phyloP scores from a whole-genome alignment of 2,113 vertebrate species.

The Neolamprologus cancellatus region DNA sequence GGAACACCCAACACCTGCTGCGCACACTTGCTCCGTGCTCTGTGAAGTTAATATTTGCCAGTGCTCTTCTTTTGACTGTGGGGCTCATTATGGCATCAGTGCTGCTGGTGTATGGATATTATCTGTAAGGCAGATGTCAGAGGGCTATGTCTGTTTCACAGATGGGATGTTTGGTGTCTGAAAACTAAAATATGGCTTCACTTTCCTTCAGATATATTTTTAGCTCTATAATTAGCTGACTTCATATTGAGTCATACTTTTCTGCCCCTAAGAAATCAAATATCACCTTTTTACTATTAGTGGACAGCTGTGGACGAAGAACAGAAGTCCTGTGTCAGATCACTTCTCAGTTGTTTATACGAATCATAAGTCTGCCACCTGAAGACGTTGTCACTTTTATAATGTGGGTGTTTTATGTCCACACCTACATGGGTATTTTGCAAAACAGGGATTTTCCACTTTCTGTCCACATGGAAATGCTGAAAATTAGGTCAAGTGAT shows the following conservation, averaged over 20 bases:
- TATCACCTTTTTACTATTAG: not conserved
- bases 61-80: constrained; percentile 36
- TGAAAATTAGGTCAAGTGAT: not conserved
- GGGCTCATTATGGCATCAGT: constrained; percentile 16
- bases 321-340: not conserved
- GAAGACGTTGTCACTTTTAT: not conserved
- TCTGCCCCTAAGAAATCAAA: constrained; percentile 1
- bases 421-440: not conserved
- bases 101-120: constrained; percentile 15
- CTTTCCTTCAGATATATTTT: constrained; percentile 48
- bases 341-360: not conserved
- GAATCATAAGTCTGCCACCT: not conserved
- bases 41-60: constrained; percentile 19
- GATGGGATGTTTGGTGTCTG: constrained; percentile 26
- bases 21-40: constrained; percentile 1
- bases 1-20: constrained; percentile 16
- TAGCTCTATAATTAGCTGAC: constrained; percentile 20
- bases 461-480: not conserved
- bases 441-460: not conserved
- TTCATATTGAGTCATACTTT: constrained; percentile 44
- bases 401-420: not conserved
- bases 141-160: constrained; percentile 38
- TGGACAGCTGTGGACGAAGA: constrained; percentile 10
- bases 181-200: constrained; percentile 37
- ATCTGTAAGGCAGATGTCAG: constrained; percentile 62